These are phyloP conservation scores for Zaprionus lachaisei DNA, from an alignment of 1,140 invertebrate genomes.

Conservation along the genomic window DNA sequence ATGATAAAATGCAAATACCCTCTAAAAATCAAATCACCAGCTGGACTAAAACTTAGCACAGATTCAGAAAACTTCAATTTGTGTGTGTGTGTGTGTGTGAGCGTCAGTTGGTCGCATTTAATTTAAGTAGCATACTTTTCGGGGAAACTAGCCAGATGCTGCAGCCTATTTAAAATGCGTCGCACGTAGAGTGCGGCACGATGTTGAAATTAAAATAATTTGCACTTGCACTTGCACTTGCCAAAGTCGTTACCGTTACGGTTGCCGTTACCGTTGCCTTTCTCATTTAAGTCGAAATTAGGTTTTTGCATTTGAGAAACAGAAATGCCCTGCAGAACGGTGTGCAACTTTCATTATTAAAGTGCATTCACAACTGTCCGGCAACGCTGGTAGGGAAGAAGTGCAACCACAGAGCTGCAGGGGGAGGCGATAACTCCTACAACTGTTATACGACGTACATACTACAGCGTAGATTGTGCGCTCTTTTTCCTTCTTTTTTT, in stretches of 20 bases:
- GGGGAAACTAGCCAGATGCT: conserved; percentile 14
- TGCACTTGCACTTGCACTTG: conserved; percentile 58
- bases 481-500: conserved; percentile 15
- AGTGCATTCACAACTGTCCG: conserved; percentile 59
- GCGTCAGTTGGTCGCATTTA: conserved; percentile 26
- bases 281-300: conserved; percentile 61
- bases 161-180: conserved; percentile 32
- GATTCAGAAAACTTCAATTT: neutral
- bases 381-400: conserved; percentile 40
- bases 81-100: neutral
- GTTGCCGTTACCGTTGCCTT: neutral
- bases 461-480: neutral
- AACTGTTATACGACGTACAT: conserved; percentile 24
- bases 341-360: conserved; percentile 77
- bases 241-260: neutral
- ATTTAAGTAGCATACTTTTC: conserved; percentile 46
- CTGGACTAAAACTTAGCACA: neutral
- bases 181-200: conserved; percentile 64
- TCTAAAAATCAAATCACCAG: neutral
- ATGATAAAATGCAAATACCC: neutral
- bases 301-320: conserved; percentile 71
- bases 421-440: conserved; percentile 54
- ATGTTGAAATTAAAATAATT: conserved; percentile 78
- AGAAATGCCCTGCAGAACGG: conserved; percentile 52
- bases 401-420: neutral